Evolutionary conservation across 2,113 vertebrate genomes (phyloP), one percentile per base, ranked within the genome.

Genomic region (Thalassoma bifasciatum): DNA sequence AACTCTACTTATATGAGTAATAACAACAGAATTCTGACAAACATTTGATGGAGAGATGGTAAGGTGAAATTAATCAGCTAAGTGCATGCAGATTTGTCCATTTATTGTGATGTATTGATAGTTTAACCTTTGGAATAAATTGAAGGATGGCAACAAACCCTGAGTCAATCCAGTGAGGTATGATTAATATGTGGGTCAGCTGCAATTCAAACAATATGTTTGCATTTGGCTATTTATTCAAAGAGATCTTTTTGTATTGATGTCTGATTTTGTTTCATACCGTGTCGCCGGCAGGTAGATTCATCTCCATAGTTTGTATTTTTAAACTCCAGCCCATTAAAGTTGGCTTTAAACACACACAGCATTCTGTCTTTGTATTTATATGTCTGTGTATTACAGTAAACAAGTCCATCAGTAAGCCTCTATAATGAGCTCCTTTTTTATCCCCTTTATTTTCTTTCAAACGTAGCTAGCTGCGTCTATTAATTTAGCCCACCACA

Each of bases 401-500:
- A 60, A 78, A 74, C 42, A 71, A 30, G 61, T 62, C 56, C n/a
- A 22, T 66, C 24, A 61, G 24, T 66, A n/a, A 22, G 26, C 59
- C 22, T 62, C 69, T 13, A n/a, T 86, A 83, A 88, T 71, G 51
- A 82, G 63, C 60, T 63, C 21, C 34, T 34, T 13, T 68, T 77
- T 75, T 12, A 44, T 16, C 4, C 42, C 40, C 17, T 61, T 59
- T 14, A 44, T n/a, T 68, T 69, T 46, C 36, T 53, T 64, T 72
- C 60, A 82, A 73, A 72, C 59, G 53, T 57, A 42, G 12, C 57
- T 50, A n/a, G 40, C 66, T 66, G 56, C 50, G 52, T 52, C 60
- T 59, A 82, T 85, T 74, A 81, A 82, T 88, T 79, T 44, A 64
- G 70, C 72, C 63, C 61, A 46, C 46, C 23, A n/a, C 49, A 60